Base-by-base conservation (phyloP, 2,888 invertebrate species). In the Drosophila acutilabella region DNA sequence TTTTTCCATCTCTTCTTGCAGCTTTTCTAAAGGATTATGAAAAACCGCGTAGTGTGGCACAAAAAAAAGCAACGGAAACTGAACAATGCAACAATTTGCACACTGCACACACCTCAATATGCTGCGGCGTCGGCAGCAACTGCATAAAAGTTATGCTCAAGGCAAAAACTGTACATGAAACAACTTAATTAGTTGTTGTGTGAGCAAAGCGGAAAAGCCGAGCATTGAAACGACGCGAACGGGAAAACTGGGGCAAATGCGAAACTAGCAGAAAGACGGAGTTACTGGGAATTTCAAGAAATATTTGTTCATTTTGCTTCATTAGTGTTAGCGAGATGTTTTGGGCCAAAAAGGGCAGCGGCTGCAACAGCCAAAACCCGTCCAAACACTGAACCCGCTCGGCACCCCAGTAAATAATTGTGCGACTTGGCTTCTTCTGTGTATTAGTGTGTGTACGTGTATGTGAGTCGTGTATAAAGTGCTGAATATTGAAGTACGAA, bases 181-280 rank as follows among this genome's bases (percentile, higher is more conserved):
- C 85, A 88, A 87, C 88, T 90, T 89, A 89, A 85, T 88, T 90
- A 89, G 88, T 76, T 80, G 87, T 79, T 82, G 77, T 60, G 75
- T 72, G 74, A 64, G 57, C 65, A 75, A n/a, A 58, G 66, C 57
- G 36, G 62, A 57, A 62, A 62, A 62, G 57, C 42, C 48, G 62
- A 20, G 58, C 62, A 56, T 33, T 45, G 23, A 54, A 20, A 56
- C 30, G 20, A 45, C 10, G 26, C 13, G 10, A 38, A 23, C 18
- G 23, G 26, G 14, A 16, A 62, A 66, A 51, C 56, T 64, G 44
- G 51, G 45, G 50, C 66, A 51, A 51, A 50, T 42, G 26, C 26
- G 45, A 10, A 36, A 40, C 52, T 41, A n/a, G 30, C 26, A 36
- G 38, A 42, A 45, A 44, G 30, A 44, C 52, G 52, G 53, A 44